Evolutionary conservation across 1,140 invertebrate genomes (phyloP).

Genomic region (Pseudoatta argentina): DNA sequence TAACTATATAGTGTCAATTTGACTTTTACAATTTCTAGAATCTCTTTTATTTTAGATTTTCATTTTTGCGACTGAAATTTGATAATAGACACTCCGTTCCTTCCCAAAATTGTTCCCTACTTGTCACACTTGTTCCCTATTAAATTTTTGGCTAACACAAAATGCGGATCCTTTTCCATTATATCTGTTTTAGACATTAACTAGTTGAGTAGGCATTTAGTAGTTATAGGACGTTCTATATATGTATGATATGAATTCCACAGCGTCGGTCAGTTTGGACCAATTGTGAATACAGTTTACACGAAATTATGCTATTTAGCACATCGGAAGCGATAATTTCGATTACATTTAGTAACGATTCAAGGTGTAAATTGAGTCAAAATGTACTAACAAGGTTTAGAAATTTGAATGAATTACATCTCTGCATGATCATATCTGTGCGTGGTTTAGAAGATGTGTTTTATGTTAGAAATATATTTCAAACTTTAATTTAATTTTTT

Average conservation of each 20-base stretch:
- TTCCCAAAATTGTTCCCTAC: neutral
- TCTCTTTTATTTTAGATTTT: neutral
- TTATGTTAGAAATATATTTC: neutral
- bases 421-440: neutral
- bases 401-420: neutral
- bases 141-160: neutral
- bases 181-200: neutral
- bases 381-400: neutral
- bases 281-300: slow-evolving; percentile 21
- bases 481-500: neutral
- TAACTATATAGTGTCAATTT: no score
- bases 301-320: slow-evolving; percentile 39
- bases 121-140: neutral
- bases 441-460: neutral
- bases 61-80: neutral
- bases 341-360: slow-evolving; percentile 27
- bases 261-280: slow-evolving; percentile 6
- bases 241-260: neutral
- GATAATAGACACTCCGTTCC: neutral
- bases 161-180: neutral
- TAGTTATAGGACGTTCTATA: neutral
- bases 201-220: neutral
- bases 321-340: slow-evolving; percentile 5
- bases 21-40: neutral
- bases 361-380: neutral